These are phyloP conservation scores for Pristionchus arcanus DNA, from an alignment of 2,888 invertebrate genomes.

Conservation along the genomic window DNA sequence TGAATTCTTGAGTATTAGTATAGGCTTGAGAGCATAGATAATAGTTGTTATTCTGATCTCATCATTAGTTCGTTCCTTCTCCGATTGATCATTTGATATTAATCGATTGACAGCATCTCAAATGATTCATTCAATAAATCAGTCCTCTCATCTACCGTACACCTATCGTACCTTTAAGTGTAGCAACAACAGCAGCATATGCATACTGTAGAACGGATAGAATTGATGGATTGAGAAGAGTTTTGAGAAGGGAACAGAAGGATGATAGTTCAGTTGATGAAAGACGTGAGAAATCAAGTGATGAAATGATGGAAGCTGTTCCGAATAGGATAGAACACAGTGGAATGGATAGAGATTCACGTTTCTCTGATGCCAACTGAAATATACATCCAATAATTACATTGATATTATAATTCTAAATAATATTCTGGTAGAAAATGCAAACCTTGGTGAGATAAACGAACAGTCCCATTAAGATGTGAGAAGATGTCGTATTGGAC, in stretches of 20 bases:
- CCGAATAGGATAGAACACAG: conserved; percentile 10
- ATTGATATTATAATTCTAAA: not conserved
- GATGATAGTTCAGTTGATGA: not conserved
- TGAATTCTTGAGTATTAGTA: conserved; percentile 54
- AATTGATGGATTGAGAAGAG: conserved; percentile 40
- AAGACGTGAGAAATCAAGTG: conserved; percentile 27
- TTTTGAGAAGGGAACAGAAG: conserved; percentile 9
- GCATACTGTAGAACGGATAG: conserved; percentile 45
- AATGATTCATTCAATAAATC: not conserved
- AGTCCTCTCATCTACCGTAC: not conserved
- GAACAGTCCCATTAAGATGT: not conserved
- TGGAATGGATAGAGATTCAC: conserved; percentile 27
- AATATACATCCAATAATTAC: not conserved
- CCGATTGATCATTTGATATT: not conserved
- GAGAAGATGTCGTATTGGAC: not conserved
- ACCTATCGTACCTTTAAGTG: not conserved
- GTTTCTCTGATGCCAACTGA: not conserved
- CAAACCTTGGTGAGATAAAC: conserved; percentile 30
- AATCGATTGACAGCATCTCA: not conserved
- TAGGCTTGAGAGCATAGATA: conserved; percentile 31
- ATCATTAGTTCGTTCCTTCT: conserved; percentile 8
- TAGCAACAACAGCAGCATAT: conserved; percentile 17
- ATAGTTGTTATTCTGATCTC: conserved; percentile 41
- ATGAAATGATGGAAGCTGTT: conserved; percentile 28
- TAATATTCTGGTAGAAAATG: not conserved